Base-by-base conservation (phyloP, 1,140 invertebrate genomes). In the Drosophila ambigua region DNA sequence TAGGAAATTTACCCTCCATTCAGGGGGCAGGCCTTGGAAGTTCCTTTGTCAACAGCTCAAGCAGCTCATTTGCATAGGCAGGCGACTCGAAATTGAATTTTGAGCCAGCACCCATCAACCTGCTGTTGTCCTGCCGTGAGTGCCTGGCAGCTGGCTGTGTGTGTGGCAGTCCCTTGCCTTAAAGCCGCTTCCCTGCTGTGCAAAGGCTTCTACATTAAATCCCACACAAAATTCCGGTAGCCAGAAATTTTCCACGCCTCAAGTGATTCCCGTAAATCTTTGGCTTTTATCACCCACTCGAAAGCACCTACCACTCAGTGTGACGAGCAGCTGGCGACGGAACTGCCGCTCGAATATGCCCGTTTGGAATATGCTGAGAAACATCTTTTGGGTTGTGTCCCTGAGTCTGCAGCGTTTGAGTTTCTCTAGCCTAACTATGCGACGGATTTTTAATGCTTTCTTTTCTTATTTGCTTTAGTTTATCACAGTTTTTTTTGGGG, bases 281-380 rank as follows among this genome's bases (percentile, higher is more conserved):
- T 39, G 20, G 7, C 20, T 44, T 28, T 69, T 54, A 54, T 58
- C 45, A 54, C 6, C 15, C 54, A 45, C 26, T 16, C 16, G 16
- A 16, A n/a, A 43, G 53, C 45, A 60, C 78, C 49, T 89, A 91
- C 90, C 90, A 64, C 90, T 91, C 20, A 91, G 51, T n/a, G 90
- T 75, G 2, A 79, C 82, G 41, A 75, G 41, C 50, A 91, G 60
- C 44, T 91, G 90, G 5, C 77, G 74, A 11, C 85, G 84, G 50
- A 52, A 91, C 57, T 90, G 64, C 41, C 53, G 49, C 49, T 55
- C 46, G 41, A 87, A 79, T 24, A 87, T 87, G 51, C 82, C 82
- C 53, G 72, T 52, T 11, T 79, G 59, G 11, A 90, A 81, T 58
- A 77, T 39, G 43, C 77, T 77, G 13, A 79, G 54, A 7, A 90